Conservation (phyloP, 2,113 vertebrate species). For the Marmota monax region DNA sequence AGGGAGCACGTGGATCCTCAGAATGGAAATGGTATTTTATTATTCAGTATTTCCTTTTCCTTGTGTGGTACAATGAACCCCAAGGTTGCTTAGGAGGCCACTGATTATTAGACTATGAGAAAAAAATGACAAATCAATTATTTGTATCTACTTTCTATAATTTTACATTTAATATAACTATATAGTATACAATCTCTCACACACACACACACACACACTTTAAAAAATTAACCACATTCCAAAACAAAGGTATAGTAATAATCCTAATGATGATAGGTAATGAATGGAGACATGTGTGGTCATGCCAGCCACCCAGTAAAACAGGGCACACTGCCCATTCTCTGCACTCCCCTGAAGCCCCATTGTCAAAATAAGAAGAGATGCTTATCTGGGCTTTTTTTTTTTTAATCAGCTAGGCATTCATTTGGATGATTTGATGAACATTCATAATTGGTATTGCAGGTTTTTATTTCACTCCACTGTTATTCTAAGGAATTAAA, state of each 20-base stretch:
- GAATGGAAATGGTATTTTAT: neutral
- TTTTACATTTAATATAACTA: neutral
- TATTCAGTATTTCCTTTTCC: neutral
- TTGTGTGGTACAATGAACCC: neutral
- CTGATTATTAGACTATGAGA: neutral
- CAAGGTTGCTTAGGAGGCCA: neutral
- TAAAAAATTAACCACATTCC: neutral
- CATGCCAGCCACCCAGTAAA: neutral
- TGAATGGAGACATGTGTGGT: neutral
- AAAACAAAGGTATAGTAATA: neutral
- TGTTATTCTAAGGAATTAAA: conserved; percentile 37
- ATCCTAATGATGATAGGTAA: neutral
- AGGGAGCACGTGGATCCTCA: neutral
- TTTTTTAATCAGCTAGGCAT: neutral
- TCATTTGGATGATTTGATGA: neutral
- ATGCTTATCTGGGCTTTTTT: neutral
- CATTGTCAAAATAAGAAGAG: neutral
- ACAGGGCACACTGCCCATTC: neutral
- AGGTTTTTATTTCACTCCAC: conserved; percentile 6
- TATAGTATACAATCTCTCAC: neutral
- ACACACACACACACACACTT: too few species aligned
- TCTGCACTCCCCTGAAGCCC: neutral
- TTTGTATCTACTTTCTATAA: neutral
- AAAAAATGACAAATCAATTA: neutral
- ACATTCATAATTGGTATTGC: conserved; percentile 3